Base-by-base conservation (phyloP, 1,140 invertebrate genomes). In the Venustaconcha ellipsiformis region DNA sequence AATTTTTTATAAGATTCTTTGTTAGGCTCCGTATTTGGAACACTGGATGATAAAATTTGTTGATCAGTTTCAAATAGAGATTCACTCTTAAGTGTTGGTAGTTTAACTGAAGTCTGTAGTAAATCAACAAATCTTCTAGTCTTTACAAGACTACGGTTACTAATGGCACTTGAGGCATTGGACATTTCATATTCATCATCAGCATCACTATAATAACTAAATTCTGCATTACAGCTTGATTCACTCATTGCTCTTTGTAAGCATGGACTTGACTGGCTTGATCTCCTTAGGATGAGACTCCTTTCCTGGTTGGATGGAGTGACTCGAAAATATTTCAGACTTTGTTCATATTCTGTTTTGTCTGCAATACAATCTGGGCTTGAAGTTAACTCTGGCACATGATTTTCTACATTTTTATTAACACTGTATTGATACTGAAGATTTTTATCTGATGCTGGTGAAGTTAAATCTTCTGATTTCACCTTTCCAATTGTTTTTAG, bases 161-260 rank as follows among this genome's bases (percentile, higher is more conserved):
- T 74, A 56, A 76, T 69, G 26, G 76, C 57, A 78, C 78, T 81
- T 4, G 83, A 84, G 17, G 77, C 72, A 66, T 75, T 80, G 14
- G 80, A 81, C 23, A 73, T 71, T 30, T 83, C 84, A 64, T 67
- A 69, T 66, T 83, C 84, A 67, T 85, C 84, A 76, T 84, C 82
- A 48, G 82, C 82, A 78, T 83, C 82, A 76, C 80, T 82, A 23
- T 59, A 67, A 69, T 84, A 80, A 60, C 79, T 82, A 14, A 72
- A 67, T 5, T 78, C 74, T 26, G 72, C 80, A 63, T 74, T 78
- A 56, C 71, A 74, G 57, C 74, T 78, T 55, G 58, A 56, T 59
- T 70, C 71, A 67, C 72, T 74, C 12, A 20, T 20, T 67, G 17
- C 30, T 20, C 13, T 67, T 56, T n/a, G 30, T 67, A 55, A 67